These are phyloP conservation scores for Syngnathoides biaculeatus DNA, from an alignment of 2,113 vertebrate species.

Conservation along the genomic window DNA sequence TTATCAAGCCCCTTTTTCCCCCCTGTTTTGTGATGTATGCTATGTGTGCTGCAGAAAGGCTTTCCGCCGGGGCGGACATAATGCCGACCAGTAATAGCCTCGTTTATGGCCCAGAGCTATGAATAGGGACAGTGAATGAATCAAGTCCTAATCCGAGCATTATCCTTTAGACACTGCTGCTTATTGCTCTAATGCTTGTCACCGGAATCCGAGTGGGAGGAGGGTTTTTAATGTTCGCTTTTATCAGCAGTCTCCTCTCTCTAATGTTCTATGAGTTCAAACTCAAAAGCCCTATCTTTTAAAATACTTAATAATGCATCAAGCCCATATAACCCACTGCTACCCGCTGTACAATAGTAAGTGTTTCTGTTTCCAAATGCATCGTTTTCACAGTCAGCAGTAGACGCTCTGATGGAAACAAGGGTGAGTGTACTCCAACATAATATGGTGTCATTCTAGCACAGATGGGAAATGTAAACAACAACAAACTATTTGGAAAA, in stretches of 20 bases:
- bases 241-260: constrained; percentile 47
- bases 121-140: constrained; percentile 51
- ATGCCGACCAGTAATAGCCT: constrained; percentile 53
- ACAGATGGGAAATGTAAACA: too few species aligned
- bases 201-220: constrained; percentile 36
- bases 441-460: too few species aligned
- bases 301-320: constrained; percentile 19
- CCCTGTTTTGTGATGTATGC: constrained; percentile 22
- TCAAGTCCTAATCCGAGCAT: constrained; percentile 54
- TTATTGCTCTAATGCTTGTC: constrained; percentile 57
- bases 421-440: neutral
- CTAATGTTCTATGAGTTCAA: constrained; percentile 40
- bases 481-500: too few species aligned
- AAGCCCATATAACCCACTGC: constrained; percentile 8
- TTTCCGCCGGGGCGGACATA: constrained; percentile 39
- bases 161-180: constrained; percentile 60
- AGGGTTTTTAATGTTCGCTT: constrained; percentile 51
- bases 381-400: neutral
- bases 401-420: neutral
- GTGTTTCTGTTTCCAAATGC: neutral
- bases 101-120: constrained; percentile 46
- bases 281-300: constrained; percentile 22
- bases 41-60: constrained; percentile 52
- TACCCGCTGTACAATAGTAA: too few species aligned
- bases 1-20: constrained; percentile 49